A percentile compares a stretch with the other conserved stretches of the same genome.
Evolutionary conservation across 2,797 vertebrate species (phyloP).

Genomic region (Trachops cirrhosus): DNA sequence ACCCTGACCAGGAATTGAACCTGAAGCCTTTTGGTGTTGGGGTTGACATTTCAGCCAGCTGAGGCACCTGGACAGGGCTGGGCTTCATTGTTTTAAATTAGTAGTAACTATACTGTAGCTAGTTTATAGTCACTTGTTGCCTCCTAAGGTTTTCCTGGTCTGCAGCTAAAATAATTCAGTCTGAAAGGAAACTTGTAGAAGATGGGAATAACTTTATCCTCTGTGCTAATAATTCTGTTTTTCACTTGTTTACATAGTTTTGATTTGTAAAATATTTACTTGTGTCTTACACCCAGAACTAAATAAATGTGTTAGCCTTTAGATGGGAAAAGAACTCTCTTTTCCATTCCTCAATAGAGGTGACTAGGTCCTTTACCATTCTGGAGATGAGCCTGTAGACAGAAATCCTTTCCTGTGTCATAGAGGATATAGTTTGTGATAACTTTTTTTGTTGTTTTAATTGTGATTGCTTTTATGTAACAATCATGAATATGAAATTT

Average conservation of each 20-base stretch:
- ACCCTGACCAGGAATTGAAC: neutral
- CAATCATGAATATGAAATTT: neutral
- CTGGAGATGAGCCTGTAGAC: neutral
- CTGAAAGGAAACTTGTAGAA: conserved; percentile 23
- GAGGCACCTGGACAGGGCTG: neutral
- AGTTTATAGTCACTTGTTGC: conserved; percentile 23
- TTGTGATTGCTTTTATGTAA: conserved; percentile 22
- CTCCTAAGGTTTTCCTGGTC: neutral
- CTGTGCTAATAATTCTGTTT: neutral
- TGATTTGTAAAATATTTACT: neutral
- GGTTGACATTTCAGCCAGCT: neutral
- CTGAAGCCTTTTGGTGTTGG: neutral
- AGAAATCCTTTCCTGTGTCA: conserved; percentile 6
- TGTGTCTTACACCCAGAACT: neutral
- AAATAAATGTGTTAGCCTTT: neutral
- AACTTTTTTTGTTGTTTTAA: neutral
- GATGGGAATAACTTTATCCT: conserved; percentile 7
- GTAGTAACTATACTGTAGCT: neutral
- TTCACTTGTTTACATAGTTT: neutral
- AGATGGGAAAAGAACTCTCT: neutral
- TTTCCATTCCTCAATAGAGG: neutral
- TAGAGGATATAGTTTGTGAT: neutral
- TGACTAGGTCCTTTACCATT: neutral
- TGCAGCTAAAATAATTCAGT: conserved; percentile 21
- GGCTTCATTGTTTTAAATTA: neutral